Base-by-base conservation (phyloP, 2,888 invertebrate species). In the Agonopterix arenella region DNA sequence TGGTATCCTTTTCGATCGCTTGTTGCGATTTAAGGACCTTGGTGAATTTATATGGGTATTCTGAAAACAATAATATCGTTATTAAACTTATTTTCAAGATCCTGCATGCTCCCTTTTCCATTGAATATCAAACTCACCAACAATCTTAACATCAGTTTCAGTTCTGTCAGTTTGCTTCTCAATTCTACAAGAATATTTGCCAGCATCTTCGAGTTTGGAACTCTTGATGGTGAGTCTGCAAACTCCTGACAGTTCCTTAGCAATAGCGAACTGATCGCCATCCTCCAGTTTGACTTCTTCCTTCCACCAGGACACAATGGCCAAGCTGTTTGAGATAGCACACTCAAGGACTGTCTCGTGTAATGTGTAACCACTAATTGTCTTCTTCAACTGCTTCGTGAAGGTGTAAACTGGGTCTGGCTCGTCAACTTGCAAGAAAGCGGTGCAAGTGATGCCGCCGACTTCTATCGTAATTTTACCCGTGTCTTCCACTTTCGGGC, bases 381-480 rank as follows among this genome's bases (percentile, higher is more conserved):
- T 95, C 83, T 97, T 97, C 62, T 96, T 95, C 48, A 99, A 89
- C 43, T 93, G 94, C 80, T 97, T 98, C 5, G 95, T 93, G 89
- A 99, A 99, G 53, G 93, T 93, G 77, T 97, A 99, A 10, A 93
- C 93, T 38, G 98, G 98, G 84, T 98, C 98, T 52, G 99, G 96
- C 84, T 98, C 98, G 72, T 98, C 98, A 16, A 99, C 98, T 84
- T 95, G 97, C 50, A 99, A 92, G 89, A 97, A 96, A 45, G 95
- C 98, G 13, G 96, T 95, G 62, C 95, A 96, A 49, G 93, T 93
- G 46, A 96, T 92, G 49, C 98, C 97, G 66, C 96, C 95, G 64
- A 98, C 97, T 89, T 99, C 98, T 67, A 98, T 94, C 0, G 96
- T 96, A 75, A 98, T 98, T 90, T 98, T 98, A 65, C 98, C 99